These are phyloP conservation scores for Campylomormyrus tamandua DNA, from an alignment of 2,113 vertebrate species.

Conservation along the genomic window DNA sequence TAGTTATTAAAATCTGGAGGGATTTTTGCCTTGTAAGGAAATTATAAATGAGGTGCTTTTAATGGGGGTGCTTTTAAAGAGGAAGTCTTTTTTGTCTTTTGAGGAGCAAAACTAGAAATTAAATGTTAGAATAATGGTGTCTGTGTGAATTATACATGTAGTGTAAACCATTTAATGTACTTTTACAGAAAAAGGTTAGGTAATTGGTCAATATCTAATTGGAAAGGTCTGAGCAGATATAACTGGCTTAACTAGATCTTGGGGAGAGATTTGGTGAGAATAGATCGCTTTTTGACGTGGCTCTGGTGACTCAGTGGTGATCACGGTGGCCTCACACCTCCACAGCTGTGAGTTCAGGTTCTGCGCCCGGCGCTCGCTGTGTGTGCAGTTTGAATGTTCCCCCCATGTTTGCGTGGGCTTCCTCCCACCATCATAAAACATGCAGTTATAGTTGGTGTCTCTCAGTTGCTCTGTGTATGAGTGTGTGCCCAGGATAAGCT, in stretches of 20 bases:
- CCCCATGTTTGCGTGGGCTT: neutral
- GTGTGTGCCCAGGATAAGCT: neutral
- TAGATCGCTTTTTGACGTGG: neutral
- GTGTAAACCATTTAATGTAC: neutral
- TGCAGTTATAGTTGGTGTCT: neutral
- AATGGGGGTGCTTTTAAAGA: neutral
- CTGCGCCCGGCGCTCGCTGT: neutral
- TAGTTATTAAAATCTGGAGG: neutral
- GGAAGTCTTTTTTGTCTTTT: neutral
- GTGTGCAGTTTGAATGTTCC: neutral
- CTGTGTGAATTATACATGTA: neutral
- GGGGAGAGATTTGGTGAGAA: neutral
- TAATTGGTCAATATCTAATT: neutral
- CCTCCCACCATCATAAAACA: neutral
- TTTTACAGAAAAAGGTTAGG: neutral
- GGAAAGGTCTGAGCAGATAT: neutral
- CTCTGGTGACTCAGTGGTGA: neutral
- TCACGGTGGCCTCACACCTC: neutral
- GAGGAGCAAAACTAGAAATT: neutral
- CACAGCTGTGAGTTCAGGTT: neutral
- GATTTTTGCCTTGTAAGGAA: neutral
- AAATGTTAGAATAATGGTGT: neutral
- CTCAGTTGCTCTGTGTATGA: neutral
- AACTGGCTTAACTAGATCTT: neutral
- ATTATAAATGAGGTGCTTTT: neutral